phyloP scores from a whole-genome alignment of 1,140 invertebrate species.

The Cotesia chilonis region DNA sequence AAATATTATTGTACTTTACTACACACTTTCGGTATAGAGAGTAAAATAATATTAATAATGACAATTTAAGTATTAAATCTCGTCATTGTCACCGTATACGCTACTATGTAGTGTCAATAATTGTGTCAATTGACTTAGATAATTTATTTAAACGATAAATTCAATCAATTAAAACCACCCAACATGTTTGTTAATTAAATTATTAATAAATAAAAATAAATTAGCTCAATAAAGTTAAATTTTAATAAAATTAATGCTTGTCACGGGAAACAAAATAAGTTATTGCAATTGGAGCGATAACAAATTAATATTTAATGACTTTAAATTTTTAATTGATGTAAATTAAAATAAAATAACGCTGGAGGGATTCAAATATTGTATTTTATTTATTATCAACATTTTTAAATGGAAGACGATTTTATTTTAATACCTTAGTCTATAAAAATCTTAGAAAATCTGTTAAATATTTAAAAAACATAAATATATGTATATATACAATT shows the following conservation, averaged over 20 bases:
- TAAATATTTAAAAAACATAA: conserved; percentile 8
- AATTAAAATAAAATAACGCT: conserved; percentile 7
- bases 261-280: not conserved
- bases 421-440: conserved; percentile 5
- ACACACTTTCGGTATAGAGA: too few species aligned
- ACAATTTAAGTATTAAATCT: conserved; percentile 23
- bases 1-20: too few species aligned
- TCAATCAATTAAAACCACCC: conserved; percentile 25
- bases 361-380: conserved; percentile 9
- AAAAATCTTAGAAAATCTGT: conserved; percentile 17
- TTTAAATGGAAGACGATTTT: conserved; percentile 25
- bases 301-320: not conserved
- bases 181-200: not conserved
- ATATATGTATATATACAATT: too few species aligned
- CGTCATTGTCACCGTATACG: conserved; percentile 41
- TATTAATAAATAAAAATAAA: not conserved
- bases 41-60: conserved; percentile 25
- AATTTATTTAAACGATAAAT: conserved; percentile 59
- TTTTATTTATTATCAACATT: not conserved
- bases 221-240: not conserved
- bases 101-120: conserved; percentile 53
- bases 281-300: not conserved
- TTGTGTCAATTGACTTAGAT: conserved; percentile 53
- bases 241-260: not conserved
- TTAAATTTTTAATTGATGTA: not conserved